Evolutionary conservation across 1,140 invertebrate genomes (phyloP), one percentile per base, ranked within the genome.

Genomic region (Zaprionus kolodkinae): DNA sequence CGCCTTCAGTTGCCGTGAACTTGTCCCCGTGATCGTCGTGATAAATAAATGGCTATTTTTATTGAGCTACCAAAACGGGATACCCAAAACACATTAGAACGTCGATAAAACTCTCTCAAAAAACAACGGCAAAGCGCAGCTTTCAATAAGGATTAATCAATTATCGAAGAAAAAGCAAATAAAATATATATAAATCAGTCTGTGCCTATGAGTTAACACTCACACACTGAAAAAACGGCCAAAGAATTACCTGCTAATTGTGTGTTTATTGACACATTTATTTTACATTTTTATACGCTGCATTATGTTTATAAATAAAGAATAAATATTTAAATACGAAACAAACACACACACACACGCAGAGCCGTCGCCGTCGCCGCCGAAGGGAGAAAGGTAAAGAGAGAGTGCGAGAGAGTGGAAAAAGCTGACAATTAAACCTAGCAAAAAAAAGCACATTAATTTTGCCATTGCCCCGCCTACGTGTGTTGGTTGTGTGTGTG

Each of bases 301-400:
- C 76, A 81, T 79, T 87, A 79, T 87, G 72, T 82, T 86, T 87
- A 86, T 87, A 86, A 86, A 86, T 86, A 86, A 87, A 86, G 76
- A 86, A 83, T 87, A 86, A 86, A 87, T 83, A 81, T 73, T 81
- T 79, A 7, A 85, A 78, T 67, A 72, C 40, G 62, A 15, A 57
- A 61, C 13, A 45, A 30, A 4, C 55, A 40, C 27, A 65, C 59
- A 82, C 43, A 59, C 17, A 36, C 38, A 43, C 2, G 7, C 33
- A 6, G 3, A 3, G 7, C 33, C 33, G 33, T 6, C 5, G 5
- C 33, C 5, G 10, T 2, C 33, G 33, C 33, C 33, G 33, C 43
- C 27, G 3, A 48, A 54, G 2, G 17, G 13, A 62, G 54, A 59
- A 54, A 15, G 56, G 55, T 38, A 43, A 4, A 35, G 36, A 52